These are phyloP conservation scores for Ageneiosus marmoratus DNA, from an alignment of 2,113 vertebrate species.

Conservation along the genomic window DNA sequence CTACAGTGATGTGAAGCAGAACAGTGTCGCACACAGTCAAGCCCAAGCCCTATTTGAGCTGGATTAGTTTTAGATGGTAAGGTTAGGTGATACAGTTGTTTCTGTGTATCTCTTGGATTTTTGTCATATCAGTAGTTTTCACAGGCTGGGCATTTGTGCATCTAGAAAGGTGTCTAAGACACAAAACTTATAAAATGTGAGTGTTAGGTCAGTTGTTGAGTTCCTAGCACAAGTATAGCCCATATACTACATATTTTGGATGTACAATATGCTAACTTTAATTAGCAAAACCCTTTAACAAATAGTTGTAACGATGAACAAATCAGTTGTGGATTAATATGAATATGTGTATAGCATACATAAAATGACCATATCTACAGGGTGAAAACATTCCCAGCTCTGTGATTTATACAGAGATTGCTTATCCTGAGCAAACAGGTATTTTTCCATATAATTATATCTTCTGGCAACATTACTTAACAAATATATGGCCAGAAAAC, in stretches of 20 bases:
- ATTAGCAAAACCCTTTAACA: background rate
- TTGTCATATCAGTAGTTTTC: background rate
- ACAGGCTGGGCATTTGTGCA: background rate
- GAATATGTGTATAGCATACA: background rate
- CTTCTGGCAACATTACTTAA: background rate
- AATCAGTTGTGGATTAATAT: background rate
- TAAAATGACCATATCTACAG: background rate
- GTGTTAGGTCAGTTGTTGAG: background rate
- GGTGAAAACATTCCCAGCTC: background rate
- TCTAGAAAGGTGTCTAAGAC: no score
- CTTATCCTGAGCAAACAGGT: background rate
- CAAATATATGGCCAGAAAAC: background rate
- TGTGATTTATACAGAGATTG: background rate
- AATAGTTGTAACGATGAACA: background rate
- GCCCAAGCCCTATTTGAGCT: background rate
- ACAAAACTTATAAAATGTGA: background rate
- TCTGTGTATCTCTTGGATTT: background rate
- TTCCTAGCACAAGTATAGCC: background rate
- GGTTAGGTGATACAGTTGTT: background rate
- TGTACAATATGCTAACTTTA: no score
- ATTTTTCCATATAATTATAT: background rate
- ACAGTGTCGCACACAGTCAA: background rate
- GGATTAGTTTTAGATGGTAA: background rate
- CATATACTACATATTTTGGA: background rate
- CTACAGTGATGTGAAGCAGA: slow-evolving; percentile 17